Percentiles rank a stretch among this genome's conserved stretches.
Conservation (phyloP, 2,888 invertebrate genomes). For the Phlogophora meticulosa region DNA sequence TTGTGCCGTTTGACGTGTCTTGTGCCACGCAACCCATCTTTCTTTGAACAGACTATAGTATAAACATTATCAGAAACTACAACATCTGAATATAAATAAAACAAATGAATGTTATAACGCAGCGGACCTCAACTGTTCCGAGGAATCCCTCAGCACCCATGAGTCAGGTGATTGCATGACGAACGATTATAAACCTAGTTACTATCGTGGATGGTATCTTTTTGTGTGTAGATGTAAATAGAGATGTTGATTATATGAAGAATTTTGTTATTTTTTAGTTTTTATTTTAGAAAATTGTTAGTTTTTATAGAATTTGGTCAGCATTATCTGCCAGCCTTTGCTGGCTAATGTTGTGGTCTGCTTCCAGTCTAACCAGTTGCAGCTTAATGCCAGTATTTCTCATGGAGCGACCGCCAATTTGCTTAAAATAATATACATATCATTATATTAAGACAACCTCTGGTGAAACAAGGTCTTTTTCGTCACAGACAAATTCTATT, state of each 20-base stretch:
- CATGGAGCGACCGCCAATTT: too few relatives aligned
- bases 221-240: constrained; percentile 74
- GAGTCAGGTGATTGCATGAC: constrained; percentile 94
- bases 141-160: constrained; percentile 95
- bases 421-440: too few relatives aligned
- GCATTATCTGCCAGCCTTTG: too few relatives aligned
- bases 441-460: too few relatives aligned
- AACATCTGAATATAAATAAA: constrained; percentile 53
- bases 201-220: constrained; percentile 66
- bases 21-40: neutral
- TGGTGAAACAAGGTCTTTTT: too few relatives aligned
- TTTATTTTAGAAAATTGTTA: constrained; percentile 23
- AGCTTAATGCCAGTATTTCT: too few relatives aligned
- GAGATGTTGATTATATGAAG: neutral
- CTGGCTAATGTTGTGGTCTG: too few relatives aligned
- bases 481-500: too few relatives aligned
- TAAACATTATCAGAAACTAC: constrained; percentile 28
- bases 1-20: too few relatives aligned
- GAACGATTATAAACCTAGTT: constrained; percentile 71
- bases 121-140: constrained; percentile 95
- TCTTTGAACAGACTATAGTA: neutral
- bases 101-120: constrained; percentile 77
- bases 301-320: too few relatives aligned
- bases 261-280: constrained; percentile 27
- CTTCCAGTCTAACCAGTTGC: too few relatives aligned